Evolutionary conservation across 2,888 invertebrate species (phyloP).

Genomic region (Hirtodrosophila trivittata): DNA sequence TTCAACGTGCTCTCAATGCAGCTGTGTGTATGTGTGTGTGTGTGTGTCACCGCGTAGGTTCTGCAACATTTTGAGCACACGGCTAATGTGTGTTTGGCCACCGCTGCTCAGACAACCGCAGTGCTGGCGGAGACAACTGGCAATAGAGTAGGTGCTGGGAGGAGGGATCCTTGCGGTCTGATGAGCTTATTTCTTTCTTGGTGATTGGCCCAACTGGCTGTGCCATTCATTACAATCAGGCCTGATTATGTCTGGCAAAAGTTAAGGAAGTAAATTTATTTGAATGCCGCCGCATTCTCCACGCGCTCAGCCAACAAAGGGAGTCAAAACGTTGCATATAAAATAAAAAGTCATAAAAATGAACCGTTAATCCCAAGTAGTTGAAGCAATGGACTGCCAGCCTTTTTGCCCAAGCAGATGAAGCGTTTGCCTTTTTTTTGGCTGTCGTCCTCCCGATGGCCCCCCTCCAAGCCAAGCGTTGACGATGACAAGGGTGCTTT

Average conservation of each 20-base stretch:
- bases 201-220: conserved; percentile 40
- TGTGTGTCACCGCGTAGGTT: conserved; percentile 41
- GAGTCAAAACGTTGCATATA: conserved; percentile 29
- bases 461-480: conserved; percentile 38
- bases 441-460: background rate
- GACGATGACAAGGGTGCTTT: conserved; percentile 81
- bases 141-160: background rate
- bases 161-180: conserved; percentile 15
- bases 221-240: conserved; percentile 62
- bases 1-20: conserved; percentile 36
- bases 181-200: conserved; percentile 32
- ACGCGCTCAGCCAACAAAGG: conserved; percentile 20
- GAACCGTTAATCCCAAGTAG: conserved; percentile 70
- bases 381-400: conserved; percentile 60
- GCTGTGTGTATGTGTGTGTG: conserved; percentile 12
- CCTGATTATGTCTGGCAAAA: conserved; percentile 59
- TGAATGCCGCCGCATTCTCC: conserved; percentile 50
- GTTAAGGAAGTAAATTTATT: conserved; percentile 73
- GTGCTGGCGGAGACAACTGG: background rate
- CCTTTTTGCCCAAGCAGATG: conserved; percentile 52
- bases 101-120: conserved; percentile 56
- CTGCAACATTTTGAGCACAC: conserved; percentile 56
- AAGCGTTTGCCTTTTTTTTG: conserved; percentile 60
- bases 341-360: conserved; percentile 74
- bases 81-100: conserved; percentile 69